These are phyloP conservation scores for Prinia subflava DNA, from an alignment of 2,113 vertebrate genomes.

Conservation along the genomic window DNA sequence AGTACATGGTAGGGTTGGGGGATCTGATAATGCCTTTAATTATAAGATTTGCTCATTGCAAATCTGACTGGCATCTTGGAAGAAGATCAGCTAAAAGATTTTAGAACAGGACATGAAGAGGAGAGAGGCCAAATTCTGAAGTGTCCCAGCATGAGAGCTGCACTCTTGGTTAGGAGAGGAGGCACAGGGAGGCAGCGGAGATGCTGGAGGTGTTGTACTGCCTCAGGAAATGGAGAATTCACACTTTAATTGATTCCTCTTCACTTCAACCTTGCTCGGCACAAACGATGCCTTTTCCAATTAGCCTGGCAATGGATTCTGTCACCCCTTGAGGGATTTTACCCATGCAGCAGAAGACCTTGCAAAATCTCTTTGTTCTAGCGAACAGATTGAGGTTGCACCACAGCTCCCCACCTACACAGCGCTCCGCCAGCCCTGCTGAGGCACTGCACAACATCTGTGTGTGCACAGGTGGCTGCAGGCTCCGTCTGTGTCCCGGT, in stretches of 20 bases:
- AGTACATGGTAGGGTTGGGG: background rate
- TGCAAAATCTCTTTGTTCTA: background rate
- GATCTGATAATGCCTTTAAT: background rate
- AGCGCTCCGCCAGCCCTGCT: background rate
- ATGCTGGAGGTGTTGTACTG: fast-evolving
- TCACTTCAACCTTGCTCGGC: background rate
- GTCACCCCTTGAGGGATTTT: background rate
- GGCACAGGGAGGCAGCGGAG: fast-evolving
- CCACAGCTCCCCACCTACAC: background rate
- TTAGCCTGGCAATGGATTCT: background rate
- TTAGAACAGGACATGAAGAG: background rate
- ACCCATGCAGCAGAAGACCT: background rate
- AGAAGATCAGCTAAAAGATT: background rate
- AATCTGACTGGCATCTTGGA: background rate
- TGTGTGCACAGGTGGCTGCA: background rate
- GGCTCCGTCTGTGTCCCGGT: background rate
- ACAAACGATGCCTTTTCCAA: background rate
- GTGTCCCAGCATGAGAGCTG: background rate
- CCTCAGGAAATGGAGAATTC: fast-evolving
- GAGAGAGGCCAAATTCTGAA: background rate
- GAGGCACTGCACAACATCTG: background rate
- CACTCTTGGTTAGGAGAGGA: background rate
- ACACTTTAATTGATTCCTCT: background rate
- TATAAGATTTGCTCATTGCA: background rate
- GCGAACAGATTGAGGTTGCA: background rate